These are phyloP conservation scores for Polyommatus icarus DNA, from an alignment of 2,888 invertebrate genomes.

Conservation along the genomic window DNA sequence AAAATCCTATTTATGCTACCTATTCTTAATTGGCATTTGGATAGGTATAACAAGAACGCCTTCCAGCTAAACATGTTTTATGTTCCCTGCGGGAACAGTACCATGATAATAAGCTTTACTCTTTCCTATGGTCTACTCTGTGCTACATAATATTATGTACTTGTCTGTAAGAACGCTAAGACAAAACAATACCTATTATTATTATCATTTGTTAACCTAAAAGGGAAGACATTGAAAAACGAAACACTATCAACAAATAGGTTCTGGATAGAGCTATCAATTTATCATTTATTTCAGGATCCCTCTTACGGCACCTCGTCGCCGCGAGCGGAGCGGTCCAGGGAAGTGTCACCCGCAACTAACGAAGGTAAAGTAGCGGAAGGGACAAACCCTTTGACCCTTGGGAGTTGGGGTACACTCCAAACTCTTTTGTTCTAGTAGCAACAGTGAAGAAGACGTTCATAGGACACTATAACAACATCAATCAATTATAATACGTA, in stretches of 20 bases:
- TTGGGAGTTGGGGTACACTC: background rate
- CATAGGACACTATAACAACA: no score
- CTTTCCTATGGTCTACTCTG: no score
- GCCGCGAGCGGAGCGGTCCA: conserved; percentile 62
- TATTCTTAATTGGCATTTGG: no score
- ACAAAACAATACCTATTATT: no score
- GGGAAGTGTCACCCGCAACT: conserved; percentile 63
- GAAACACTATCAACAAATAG: background rate
- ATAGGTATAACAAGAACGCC: background rate
- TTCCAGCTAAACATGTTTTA: no score
- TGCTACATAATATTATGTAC: no score
- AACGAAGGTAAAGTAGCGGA: conserved; percentile 56
- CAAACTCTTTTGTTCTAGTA: background rate
- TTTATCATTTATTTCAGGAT: conserved; percentile 53
- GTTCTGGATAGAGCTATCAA: background rate
- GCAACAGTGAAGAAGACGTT: background rate
- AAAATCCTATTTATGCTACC: background rate
- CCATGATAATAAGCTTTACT: no score
- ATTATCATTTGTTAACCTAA: no score
- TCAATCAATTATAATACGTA: no score
- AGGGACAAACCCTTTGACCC: background rate
- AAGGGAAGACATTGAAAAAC: background rate
- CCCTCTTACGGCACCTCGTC: conserved; percentile 61
- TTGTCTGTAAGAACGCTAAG: no score
- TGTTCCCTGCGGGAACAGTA: no score